A percentile compares a stretch with the other conserved stretches of the same genome.
Conservation (phyloP, 1,140 invertebrate genomes). For the Pseudomyrmex concolor region DNA sequence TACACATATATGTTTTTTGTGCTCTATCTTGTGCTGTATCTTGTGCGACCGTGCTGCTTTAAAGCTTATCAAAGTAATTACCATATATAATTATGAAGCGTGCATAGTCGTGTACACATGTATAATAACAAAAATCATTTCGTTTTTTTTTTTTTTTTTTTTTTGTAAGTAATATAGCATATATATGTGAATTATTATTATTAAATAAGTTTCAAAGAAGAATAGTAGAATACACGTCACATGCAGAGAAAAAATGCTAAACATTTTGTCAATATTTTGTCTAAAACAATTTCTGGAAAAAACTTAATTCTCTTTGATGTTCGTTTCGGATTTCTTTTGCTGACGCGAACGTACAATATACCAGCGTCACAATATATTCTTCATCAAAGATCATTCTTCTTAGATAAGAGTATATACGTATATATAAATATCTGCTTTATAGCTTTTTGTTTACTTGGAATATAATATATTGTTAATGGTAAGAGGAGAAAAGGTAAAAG, state of each 20-base stretch:
- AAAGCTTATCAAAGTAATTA: slow-evolving; percentile 53
- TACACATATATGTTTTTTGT: slow-evolving; percentile 70
- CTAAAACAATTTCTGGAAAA: neutral
- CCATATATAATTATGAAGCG: slow-evolving; percentile 67
- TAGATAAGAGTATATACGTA: neutral
- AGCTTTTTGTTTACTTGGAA: too few species aligned
- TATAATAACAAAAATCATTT: slow-evolving; percentile 51
- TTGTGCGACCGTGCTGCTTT: slow-evolving; percentile 69
- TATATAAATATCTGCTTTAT: neutral
- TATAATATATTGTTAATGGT: neutral
- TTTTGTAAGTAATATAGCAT: neutral
- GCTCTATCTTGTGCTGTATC: slow-evolving; percentile 56
- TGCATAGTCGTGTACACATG: slow-evolving; percentile 61
- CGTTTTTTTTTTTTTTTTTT: neutral
- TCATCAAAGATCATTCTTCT: neutral
- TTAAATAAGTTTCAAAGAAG: neutral
- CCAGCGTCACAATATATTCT: too few species aligned
- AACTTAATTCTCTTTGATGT: neutral
- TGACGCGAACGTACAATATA: neutral
- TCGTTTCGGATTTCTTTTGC: neutral
- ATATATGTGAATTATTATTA: slow-evolving; percentile 3
- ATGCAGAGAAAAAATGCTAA: slow-evolving; percentile 18
- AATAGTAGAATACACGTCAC: slow-evolving; percentile 17
- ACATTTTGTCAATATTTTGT: neutral
- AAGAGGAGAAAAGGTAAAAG: neutral